Percentiles rank a stretch among this genome's conserved stretches.
Conservation (phyloP, 2,888 invertebrate genomes). For the Cheilosia impressa region DNA sequence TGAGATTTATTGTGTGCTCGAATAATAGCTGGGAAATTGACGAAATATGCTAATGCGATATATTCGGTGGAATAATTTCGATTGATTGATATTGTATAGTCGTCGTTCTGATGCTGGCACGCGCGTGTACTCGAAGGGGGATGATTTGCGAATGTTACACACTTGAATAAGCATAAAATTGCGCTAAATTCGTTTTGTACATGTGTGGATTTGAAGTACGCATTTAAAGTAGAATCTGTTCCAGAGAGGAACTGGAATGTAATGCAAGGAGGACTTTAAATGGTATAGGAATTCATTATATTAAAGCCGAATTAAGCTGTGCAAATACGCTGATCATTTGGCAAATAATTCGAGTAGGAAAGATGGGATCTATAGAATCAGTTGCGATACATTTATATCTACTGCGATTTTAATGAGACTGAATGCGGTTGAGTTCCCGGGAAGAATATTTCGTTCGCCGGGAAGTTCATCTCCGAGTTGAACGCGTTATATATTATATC, state of each 20-base stretch:
- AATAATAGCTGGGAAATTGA: conserved; percentile 67
- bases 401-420: too few species aligned
- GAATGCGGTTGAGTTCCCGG: too few species aligned
- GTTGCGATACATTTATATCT: too few species aligned
- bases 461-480: too few species aligned
- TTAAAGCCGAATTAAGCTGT: background rate
- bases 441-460: too few species aligned
- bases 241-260: background rate
- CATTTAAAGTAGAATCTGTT: conserved; percentile 50
- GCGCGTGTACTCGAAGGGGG: background rate
- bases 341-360: too few species aligned
- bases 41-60: conserved; percentile 69
- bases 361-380: too few species aligned
- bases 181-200: conserved; percentile 41
- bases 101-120: conserved; percentile 4
- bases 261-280: background rate
- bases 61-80: conserved; percentile 68
- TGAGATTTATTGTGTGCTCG: conserved; percentile 57
- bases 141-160: conserved; percentile 60
- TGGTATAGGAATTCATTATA: background rate
- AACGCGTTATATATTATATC: too few species aligned
- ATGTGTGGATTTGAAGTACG: conserved; percentile 48
- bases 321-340: too few species aligned
- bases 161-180: conserved; percentile 62
- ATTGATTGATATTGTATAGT: conserved; percentile 66